Evolutionary conservation across 1,140 invertebrate genomes (phyloP), one percentile per base, ranked within the genome.

Genomic region (Temnothorax nylanderi): DNA sequence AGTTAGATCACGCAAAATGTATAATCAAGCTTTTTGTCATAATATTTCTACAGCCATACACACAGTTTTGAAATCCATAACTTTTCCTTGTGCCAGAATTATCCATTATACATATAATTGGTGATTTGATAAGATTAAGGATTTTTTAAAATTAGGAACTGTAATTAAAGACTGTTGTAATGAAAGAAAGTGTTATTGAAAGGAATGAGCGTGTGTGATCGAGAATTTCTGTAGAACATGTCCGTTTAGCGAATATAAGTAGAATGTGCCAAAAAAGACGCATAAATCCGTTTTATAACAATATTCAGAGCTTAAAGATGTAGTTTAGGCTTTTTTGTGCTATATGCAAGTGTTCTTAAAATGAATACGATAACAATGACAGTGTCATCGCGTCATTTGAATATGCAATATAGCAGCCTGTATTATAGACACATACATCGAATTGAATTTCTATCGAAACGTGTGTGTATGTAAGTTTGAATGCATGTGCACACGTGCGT

Each of bases 341-440:
- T 81, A 58, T n/a, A 56, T 41, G 16, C 60, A 26, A 41, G 7
- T 26, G 13, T 80, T 69, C 37, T 78, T 16, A 71, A 81, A 56
- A 71, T 56, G 62, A 21, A 71, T 54, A 67, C 37, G n/a, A 34
- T 18, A 69, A 65, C 44, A 21, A 41, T 69, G 32, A 69, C 11
- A 54, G 10, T 71, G 21, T 81, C 34, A 21, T 44, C 62, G 56
- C 21, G 26, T 44, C 34, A 81, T 34, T 41, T 54, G 37, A 58
- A 71, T 71, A 71, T 56, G 65, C 65, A 81, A 81, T 71, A 71
- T 71, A 81, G 21, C 64, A 69, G 77, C 8, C 75, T 81, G 64
- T 76, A 47, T 21, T 51, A 62, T 82, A 77, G n/a, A 75, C 37
- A 58, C 49, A 87, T 87, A 87, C 72, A 88, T 89, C 62, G 78